phyloP scores from a whole-genome alignment of 2,888 invertebrate species.

The Corbicula japonica region DNA sequence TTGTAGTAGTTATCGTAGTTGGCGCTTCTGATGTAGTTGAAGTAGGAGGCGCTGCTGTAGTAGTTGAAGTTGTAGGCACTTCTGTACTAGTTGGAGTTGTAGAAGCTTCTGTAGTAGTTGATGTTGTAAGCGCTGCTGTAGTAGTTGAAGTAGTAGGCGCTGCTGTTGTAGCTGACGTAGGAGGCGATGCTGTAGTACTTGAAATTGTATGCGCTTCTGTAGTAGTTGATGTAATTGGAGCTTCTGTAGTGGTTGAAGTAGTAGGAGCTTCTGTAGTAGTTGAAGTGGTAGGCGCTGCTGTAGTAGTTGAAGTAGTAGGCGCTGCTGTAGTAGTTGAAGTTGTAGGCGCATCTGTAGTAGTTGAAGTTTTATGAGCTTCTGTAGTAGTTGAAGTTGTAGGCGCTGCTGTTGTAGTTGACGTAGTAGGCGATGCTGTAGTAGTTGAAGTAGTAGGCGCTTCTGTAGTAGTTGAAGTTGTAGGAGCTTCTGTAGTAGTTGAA shows the following conservation, averaged over 20 bases:
- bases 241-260: neutral
- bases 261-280: neutral
- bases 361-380: neutral
- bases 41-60: neutral
- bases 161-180: neutral
- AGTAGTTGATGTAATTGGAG: neutral
- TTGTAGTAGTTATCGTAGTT: neutral
- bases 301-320: neutral
- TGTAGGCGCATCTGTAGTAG: neutral
- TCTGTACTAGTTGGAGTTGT: neutral
- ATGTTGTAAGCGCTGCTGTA: neutral
- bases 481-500: too few species aligned
- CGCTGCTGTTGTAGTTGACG: constrained; percentile 1
- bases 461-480: neutral
- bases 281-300: neutral
- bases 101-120: neutral
- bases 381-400: constrained; percentile 2
- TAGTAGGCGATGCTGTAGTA: constrained; percentile 6
- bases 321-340: neutral
- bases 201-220: neutral
- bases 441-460: neutral
- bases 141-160: neutral
- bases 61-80: neutral
- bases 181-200: neutral
- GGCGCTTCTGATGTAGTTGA: constrained; percentile 2